Base-by-base conservation (phyloP, 2,888 invertebrate genomes). In the Lamellibrachia columna region DNA sequence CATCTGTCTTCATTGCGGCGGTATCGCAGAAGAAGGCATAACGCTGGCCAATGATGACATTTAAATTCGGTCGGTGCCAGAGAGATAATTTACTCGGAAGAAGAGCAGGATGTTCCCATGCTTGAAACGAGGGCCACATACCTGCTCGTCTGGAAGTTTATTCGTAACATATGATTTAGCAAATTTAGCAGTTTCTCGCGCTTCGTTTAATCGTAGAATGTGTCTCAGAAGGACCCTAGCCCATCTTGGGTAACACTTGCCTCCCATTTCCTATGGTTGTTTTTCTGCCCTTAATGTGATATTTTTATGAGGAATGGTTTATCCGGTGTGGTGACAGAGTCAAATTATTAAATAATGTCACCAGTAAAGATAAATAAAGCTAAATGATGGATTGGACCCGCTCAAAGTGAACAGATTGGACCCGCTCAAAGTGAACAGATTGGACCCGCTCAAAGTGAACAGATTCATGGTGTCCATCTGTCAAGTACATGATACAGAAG, bases 121-220 rank as follows among this genome's bases (percentile, higher is more conserved):
- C 75, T 75, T 75, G 75, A 75, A 75, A 75, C 75, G 75, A 75
- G 75, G 75, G 22, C 75, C 22, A 75, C 75, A 75, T 75, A 75
- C 75, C 75, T 75, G 75, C n/a, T 6, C n/a, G 75, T 75, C 75
- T 75, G 75, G 75, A 15, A 22, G 22, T 75, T 75, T 75, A 75
- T 75, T 6, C n/a, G 75, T 75, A 75, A 75, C 75, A 75, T 75
- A 75, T 75, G 75, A 75, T 75, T 75, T 75, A 22, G 75, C n/a
- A 75, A 75, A 75, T 75, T 75, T 75, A 75, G 75, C 75, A 75
- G 75, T 75, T 75, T 75, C 22, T 15, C 75, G 75, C n/a, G 75
- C 75, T 75, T 75, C 75, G 75, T 75, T 75, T 75, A 75, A 75
- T 75, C 75, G 22, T n/a, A 75, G 75, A 75, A 75, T 75, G 75